Percentiles rank a stretch among this genome's conserved stretches.
Conservation (phyloP, 2,797 vertebrate species). For the Ctenopoma kingsleyae region DNA sequence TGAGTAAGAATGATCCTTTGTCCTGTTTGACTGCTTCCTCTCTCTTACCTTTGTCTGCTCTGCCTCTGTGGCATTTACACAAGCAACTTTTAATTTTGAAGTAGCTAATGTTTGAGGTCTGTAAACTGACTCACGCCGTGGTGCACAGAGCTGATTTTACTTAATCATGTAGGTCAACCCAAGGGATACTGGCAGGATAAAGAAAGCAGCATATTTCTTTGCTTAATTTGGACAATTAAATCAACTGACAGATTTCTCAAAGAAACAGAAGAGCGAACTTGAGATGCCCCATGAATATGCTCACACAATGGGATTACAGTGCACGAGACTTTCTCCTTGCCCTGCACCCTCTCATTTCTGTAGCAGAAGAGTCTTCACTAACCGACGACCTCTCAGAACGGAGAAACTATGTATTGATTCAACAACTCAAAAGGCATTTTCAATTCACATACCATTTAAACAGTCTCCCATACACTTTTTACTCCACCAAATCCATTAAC, state of each 20-base stretch:
- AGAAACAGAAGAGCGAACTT: not conserved
- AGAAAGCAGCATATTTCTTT: conserved; percentile 10
- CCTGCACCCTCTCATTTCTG: conserved; percentile 38
- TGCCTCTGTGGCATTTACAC: conserved; percentile 79
- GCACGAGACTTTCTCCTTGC: conserved; percentile 15
- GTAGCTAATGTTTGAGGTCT: conserved; percentile 66
- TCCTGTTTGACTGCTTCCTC: conserved; percentile 17
- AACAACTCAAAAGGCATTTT: conserved; percentile 74
- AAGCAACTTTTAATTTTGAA: conserved; percentile 77
- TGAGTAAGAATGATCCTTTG: conserved; percentile 21
- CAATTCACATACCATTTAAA: conserved; percentile 75
- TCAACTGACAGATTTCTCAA: not conserved
- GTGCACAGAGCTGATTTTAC: conserved; percentile 25
- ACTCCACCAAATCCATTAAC: conserved; percentile 82
- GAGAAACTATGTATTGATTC: conserved; percentile 72
- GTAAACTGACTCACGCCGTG: conserved; percentile 19
- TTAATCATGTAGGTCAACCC: conserved; percentile 34
- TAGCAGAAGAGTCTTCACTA: conserved; percentile 24
- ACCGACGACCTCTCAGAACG: conserved; percentile 55
- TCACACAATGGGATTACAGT: conserved; percentile 10
- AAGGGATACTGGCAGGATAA: conserved; percentile 15
- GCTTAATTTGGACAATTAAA: not conserved
- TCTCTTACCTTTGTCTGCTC: conserved; percentile 32
- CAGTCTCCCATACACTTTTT: conserved; percentile 57
- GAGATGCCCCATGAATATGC: conserved; percentile 32